These are phyloP conservation scores for Agrochola macilenta DNA, from an alignment of 2,888 invertebrate species.

Conservation along the genomic window DNA sequence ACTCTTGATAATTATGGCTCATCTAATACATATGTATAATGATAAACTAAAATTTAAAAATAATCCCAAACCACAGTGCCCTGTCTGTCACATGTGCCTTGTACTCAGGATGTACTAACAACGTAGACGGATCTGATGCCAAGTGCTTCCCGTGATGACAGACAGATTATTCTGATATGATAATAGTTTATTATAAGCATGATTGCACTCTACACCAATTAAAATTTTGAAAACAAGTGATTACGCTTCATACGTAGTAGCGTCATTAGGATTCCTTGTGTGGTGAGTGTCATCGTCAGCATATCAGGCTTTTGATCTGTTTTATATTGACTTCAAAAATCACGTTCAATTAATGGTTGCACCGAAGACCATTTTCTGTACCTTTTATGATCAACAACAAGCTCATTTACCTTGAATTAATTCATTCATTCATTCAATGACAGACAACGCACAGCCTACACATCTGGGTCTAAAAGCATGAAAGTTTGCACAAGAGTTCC, in stretches of 20 bases:
- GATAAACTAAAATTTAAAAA: slow-evolving; percentile 32
- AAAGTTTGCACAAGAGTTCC: too few species aligned
- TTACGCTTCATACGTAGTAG: not conserved
- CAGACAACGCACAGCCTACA: too few species aligned
- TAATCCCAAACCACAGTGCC: slow-evolving; percentile 26
- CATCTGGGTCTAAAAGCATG: too few species aligned
- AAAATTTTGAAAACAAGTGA: slow-evolving; percentile 25
- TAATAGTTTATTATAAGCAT: slow-evolving; percentile 30
- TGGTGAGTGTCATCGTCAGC: not conserved
- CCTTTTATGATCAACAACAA: not conserved
- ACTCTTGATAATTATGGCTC: slow-evolving; percentile 13
- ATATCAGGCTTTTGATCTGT: too few species aligned
- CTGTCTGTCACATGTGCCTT: slow-evolving; percentile 22
- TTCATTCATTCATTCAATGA: too few species aligned
- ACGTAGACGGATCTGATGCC: slow-evolving; percentile 39
- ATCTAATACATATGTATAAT: not conserved
- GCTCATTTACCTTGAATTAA: not conserved
- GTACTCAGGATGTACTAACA: slow-evolving; percentile 14
- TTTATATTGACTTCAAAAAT: not conserved
- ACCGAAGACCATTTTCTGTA: not conserved
- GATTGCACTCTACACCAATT: slow-evolving; percentile 30
- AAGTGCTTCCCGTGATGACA: slow-evolving; percentile 40
- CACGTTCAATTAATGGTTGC: too few species aligned
- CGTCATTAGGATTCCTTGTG: slow-evolving; percentile 7
- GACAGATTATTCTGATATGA: slow-evolving; percentile 37